phyloP scores from a whole-genome alignment of 2,888 invertebrate species.

The Synanthedon formicaeformis region DNA sequence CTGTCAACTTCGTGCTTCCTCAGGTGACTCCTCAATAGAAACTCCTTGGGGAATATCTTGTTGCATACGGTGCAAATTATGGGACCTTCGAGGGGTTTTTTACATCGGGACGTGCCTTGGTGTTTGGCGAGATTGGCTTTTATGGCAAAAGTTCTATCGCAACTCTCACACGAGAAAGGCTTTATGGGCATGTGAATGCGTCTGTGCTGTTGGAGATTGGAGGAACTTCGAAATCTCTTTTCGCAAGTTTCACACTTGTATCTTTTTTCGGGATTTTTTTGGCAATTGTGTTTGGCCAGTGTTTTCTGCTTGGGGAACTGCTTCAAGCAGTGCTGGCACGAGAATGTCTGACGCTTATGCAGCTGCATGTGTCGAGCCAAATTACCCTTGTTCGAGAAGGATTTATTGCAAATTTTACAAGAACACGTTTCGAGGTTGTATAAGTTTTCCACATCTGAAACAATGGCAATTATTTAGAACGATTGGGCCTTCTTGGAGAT shows the following conservation, averaged over 20 bases:
- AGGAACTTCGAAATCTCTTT: constrained; percentile 24
- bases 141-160: constrained; percentile 17
- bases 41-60: constrained; percentile 18
- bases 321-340: not conserved
- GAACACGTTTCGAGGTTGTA: constrained; percentile 6
- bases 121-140: constrained; percentile 19
- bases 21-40: constrained; percentile 19
- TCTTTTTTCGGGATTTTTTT: constrained; percentile 13
- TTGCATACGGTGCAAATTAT: constrained; percentile 17
- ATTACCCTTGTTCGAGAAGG: constrained; percentile 13
- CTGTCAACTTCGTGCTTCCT: constrained; percentile 16
- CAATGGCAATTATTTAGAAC: constrained; percentile 3
- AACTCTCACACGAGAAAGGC: constrained; percentile 18
- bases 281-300: constrained; percentile 9
- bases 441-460: not conserved
- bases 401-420: constrained; percentile 16
- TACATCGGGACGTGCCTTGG: constrained; percentile 11
- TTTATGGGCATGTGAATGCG: constrained; percentile 18
- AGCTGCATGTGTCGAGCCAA: constrained; percentile 12
- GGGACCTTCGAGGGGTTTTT: constrained; percentile 6
- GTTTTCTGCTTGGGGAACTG: constrained; percentile 5
- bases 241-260: constrained; percentile 24
- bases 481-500: no score
- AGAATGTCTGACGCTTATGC: constrained; percentile 10
- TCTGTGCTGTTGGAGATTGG: constrained; percentile 30